Evolutionary conservation across 2,797 vertebrate genomes (phyloP), one percentile per base, ranked within the genome.

Genomic region (Hoplostethus atlanticus): DNA sequence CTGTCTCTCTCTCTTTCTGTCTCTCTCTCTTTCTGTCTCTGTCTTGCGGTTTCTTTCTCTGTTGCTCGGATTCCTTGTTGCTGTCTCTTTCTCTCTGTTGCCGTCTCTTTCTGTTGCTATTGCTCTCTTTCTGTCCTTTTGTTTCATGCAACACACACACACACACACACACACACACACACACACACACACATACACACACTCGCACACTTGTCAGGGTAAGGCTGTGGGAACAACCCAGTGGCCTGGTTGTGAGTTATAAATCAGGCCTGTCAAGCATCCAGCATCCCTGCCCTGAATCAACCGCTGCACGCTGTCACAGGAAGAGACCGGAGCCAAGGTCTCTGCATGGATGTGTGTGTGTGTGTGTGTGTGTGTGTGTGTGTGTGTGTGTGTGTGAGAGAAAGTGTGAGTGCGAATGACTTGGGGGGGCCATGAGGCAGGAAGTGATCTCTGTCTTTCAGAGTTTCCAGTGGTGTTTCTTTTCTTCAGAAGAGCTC

Each of bases 171-270:
- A 31, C 44, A 25, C 44, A 16, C 50, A 17, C 31, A 38, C 47
- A 64, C 62, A n/a, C 34, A 51, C 34, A 58, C 54, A 50, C 40
- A 69, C 13, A 52, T 0, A 50, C 30, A 34, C 56, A 58, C 31
- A 58, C 56, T 17, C 13, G 15, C 17, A 62, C 11, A 21, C 30
- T n/a, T 12, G 25, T 68, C 40, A 36, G 67, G 11, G 52, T 46
- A 34, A 73, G 21, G 62, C 73, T 77, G 85, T 86, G 87, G 82
- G 87, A 89, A 72, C 81, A 67, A 82, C 66, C 53, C 30, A 40
- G 51, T 30, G 25, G 25, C 15, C 67, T 66, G 66, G 44, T 51
- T 63, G 71, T 17, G 69, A 63, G 76, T 64, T 73, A 82, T 75
- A 83, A 87, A 85, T 91, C 81, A 83, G 63, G 34, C 16, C 53